Base-by-base conservation (phyloP, 2,797 vertebrate species). In the Cirrhinus mrigala region DNA sequence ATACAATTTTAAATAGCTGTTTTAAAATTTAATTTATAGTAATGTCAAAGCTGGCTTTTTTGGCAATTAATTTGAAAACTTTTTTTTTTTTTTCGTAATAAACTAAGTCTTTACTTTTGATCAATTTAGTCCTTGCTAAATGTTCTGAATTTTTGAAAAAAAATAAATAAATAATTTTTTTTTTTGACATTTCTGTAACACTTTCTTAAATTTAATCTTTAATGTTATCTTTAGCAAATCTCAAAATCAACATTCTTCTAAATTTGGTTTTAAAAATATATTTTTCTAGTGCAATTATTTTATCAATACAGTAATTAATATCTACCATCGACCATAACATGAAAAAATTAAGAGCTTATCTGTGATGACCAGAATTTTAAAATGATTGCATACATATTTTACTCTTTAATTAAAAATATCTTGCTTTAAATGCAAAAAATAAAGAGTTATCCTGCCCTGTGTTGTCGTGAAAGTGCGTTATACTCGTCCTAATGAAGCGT, bases 401-500 rank as follows among this genome's bases (percentile, higher is more conserved):
- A 20, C 56, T 76, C 33, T 54, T 24, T 60, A 75, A 78, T 76
- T 22, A 10, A 14, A 58, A 52, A 58, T 54, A 11, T 10, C 4
- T 74, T 20, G 5, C 46, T 62, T 70, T 33, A 40, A 81, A 62
- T 48, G 6, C 10, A 4, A 71, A 24, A 15, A 81, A 66, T n/a
- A 48, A 54, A 54, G 4, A 48, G n/a, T 68, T 40, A 20, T 70
- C 20, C 22, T 60, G 33, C 33, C 44, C 14, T 44, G 24, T 78
- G 62, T 76, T 78, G 20, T 64, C 84, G 78, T 82, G 44, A 83
- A 54, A 58, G 69, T 83, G 68, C 22, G 1, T 58, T 77, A 33
- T 29, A 66, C 71, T 85, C 24, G 3, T 85, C 87, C 86, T 87
- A 87, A 84, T 89, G 80, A 88, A 85, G 81, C 22, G 66, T 77